A percentile compares a stretch with the other conserved stretches of the same genome.
These are phyloP conservation scores for Microchrysa polita DNA, from an alignment of 2,888 invertebrate species.

Conservation along the genomic window DNA sequence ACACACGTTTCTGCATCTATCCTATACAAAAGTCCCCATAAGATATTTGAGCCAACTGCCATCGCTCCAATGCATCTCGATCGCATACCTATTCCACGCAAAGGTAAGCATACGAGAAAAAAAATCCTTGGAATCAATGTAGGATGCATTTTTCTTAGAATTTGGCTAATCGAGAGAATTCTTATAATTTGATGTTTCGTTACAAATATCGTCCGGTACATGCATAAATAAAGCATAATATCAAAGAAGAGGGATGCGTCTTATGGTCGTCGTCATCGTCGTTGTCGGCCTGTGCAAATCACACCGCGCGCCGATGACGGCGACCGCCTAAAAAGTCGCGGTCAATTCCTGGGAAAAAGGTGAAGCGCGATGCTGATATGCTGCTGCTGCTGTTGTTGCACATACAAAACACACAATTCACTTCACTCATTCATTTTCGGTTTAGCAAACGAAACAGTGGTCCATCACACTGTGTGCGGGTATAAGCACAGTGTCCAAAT, in stretches of 20 bases:
- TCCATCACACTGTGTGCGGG: background rate
- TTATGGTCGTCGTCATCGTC: too few species aligned
- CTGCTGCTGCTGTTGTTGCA: conserved; percentile 34
- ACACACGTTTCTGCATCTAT: background rate
- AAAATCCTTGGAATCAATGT: conserved; percentile 20
- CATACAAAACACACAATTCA: background rate
- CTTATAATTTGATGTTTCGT: conserved; percentile 49
- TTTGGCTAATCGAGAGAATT: conserved; percentile 57
- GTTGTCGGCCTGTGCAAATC: conserved; percentile 47
- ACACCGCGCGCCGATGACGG: too few species aligned
- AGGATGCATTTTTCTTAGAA: conserved; percentile 62
- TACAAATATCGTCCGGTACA: conserved; percentile 40
- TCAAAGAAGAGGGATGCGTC: conserved; percentile 45
- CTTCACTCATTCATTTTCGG: conserved; percentile 1
- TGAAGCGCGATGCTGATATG: conserved; percentile 17
- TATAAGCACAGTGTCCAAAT: too few species aligned
- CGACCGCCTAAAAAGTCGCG: conserved; percentile 45
- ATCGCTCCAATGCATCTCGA: conserved; percentile 31
- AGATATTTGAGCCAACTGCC: background rate
- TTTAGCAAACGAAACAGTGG: background rate
- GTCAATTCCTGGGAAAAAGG: conserved; percentile 48
- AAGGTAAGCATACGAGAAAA: conserved; percentile 15
- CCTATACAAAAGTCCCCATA: background rate
- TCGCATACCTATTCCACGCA: background rate
- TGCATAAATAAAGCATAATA: conserved; percentile 45